Base-by-base conservation (phyloP, 2,888 invertebrate genomes). In the Cyclophora punctaria region DNA sequence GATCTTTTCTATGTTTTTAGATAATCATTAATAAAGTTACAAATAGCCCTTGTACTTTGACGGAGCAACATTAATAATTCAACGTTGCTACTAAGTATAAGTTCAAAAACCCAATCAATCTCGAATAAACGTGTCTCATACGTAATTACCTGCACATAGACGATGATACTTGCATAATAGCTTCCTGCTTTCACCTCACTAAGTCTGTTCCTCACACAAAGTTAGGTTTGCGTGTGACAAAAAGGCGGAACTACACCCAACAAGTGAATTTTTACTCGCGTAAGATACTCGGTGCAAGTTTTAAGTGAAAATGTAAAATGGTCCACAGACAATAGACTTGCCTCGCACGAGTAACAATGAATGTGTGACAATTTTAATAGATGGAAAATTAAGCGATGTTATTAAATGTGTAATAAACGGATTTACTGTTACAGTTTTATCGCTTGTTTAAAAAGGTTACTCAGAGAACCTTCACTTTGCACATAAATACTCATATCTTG, bases 161-260 rank as follows among this genome's bases (percentile, higher is more conserved):
- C 66, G 63, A 63, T 67, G 68, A 66, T 70, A 74, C 67, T 81
- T 82, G 72, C 80, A 73, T 77, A 81, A 82, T 71, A 70, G 74
- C 71, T 83, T 83, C 83, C 83, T 78, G 70, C 83, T 84, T 84
- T 84, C 83, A 80, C 83, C 69, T 64, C 66, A 70, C 76, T 75
- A 72, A 71, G 71, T 67, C 66, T 65, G 61, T 67, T 67, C 64
- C 64, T 61, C 53, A 55, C 56, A 62, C 65, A 64, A 69, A 63
- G 47, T 58, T 55, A 61, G 33, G 48, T 41, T 52, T 63, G 63
- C 63, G 40, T 44, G 57, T 54, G 63, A 67, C 47, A 48, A 62
- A 64, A 59, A n/a, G 33, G 48, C 47, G 37, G 55, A 64, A 61
- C 60, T 63, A 57, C 2, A 37, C 5, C 37, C 4, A 37, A 57